These are phyloP conservation scores for Drosophila carrolli DNA, from an alignment of 1,140 invertebrate genomes.

Conservation along the genomic window DNA sequence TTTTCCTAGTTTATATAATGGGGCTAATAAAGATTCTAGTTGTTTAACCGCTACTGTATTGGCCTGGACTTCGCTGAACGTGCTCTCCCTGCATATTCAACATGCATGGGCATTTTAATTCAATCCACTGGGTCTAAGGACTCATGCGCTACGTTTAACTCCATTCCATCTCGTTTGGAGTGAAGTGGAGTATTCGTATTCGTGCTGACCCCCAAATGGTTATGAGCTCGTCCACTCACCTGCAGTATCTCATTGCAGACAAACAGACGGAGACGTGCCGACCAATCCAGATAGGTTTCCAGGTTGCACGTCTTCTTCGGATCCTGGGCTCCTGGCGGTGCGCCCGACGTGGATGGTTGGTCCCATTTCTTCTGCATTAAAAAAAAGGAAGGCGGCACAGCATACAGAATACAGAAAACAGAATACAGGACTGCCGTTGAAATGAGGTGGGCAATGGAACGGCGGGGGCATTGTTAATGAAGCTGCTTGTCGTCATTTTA, in stretches of 20 bases:
- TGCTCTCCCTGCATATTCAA: slow-evolving; percentile 55
- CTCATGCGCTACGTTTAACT: slow-evolving; percentile 55
- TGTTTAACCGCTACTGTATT: neutral
- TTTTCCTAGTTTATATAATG: no score
- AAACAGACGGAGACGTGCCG: slow-evolving; percentile 81
- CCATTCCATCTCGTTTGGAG: neutral
- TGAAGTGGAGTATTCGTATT: neutral
- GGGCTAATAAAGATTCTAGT: neutral
- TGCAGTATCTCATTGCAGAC: slow-evolving; percentile 84
- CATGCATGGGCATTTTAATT: slow-evolving; percentile 68
- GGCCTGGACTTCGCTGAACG: slow-evolving; percentile 21
- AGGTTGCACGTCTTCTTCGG: slow-evolving; percentile 84
- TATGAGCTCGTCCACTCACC: slow-evolving; percentile 62
- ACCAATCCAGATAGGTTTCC: slow-evolving; percentile 83
- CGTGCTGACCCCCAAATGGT: slow-evolving; percentile 26
- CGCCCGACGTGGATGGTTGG: slow-evolving; percentile 74
- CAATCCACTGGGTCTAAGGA: slow-evolving; percentile 70
- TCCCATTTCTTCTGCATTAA: slow-evolving; percentile 76
- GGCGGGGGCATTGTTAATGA: slow-evolving; percentile 63
- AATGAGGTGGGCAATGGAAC: slow-evolving; percentile 17
- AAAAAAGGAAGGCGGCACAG: slow-evolving; percentile 10
- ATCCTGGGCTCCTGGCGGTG: slow-evolving; percentile 73
- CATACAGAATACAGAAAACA: neutral
- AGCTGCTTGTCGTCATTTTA: slow-evolving; percentile 76
- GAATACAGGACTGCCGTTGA: slow-evolving; percentile 22